Evolutionary conservation across 2,113 vertebrate genomes (phyloP), one percentile per base, ranked within the genome.

Genomic region (Struthio camelus): DNA sequence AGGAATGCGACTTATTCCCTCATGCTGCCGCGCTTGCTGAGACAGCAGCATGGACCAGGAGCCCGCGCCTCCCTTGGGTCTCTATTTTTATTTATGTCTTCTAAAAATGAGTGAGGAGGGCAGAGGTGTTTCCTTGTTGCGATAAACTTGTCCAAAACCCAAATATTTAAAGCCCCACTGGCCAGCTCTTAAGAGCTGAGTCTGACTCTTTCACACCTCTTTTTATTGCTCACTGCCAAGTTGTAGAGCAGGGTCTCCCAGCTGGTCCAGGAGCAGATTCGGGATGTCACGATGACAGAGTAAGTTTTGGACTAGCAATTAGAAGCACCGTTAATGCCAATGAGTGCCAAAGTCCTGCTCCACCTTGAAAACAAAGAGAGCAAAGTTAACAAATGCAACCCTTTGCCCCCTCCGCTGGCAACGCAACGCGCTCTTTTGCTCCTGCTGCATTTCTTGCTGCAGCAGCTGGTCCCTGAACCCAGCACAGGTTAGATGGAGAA

Each of bases 371-470:
- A 73, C 38, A 61, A 40, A 70, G n/a, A 75, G 27, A 77, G 24
- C 22, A 36, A 85, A 83, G 27, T 48, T 50, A 24, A 75, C 14
- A 40, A 40, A 58, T 8, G 24, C 23, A 80, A 20, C 15, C 25
- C 46, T 93, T 79, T 59, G 9, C 66, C 73, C 59, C 72, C 30
- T n/a, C 6, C 3, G 11, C 50, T 42, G 23, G 48, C 44, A 75
- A 53, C 0, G 1, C 19, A 14, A 53, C 0, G 1, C 19, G 13
- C 40, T 69, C 0, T 0, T 80, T 54, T 54, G 14, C 23, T 89
- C 51, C 72, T 87, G 32, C 54, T 86, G 62, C n/a, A 12, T 58
- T 77, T 65, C 67, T 80, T 81, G 65, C 70, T 75, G 36, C 19
- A 56, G 56, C 44, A 87, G 70, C 70, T 44, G 48, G 22, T 95